These are phyloP conservation scores for Drosophila busckii DNA, from an alignment of 1,140 invertebrate genomes.

Conservation along the genomic window DNA sequence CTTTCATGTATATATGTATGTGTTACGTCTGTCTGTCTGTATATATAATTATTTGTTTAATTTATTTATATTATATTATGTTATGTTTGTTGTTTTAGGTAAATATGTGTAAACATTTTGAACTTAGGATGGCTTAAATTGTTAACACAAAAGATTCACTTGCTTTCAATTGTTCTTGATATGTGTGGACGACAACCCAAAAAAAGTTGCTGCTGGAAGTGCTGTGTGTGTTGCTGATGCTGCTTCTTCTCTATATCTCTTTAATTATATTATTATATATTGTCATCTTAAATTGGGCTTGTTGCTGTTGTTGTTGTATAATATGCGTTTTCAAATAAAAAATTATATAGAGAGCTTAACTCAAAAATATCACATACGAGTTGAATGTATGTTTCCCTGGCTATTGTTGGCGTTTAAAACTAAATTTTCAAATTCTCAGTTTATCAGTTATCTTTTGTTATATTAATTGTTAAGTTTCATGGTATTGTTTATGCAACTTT, in stretches of 20 bases:
- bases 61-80: slow-evolving; percentile 54
- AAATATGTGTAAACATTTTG: slow-evolving; percentile 71
- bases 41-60: slow-evolving; percentile 63
- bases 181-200: slow-evolving; percentile 78
- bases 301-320: slow-evolving; percentile 39
- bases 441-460: slow-evolving; percentile 48
- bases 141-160: slow-evolving; percentile 48
- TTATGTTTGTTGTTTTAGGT: slow-evolving; percentile 61
- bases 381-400: slow-evolving; percentile 79
- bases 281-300: slow-evolving; percentile 68
- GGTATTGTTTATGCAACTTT: slow-evolving; percentile 55
- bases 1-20: too few relatives aligned
- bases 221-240: slow-evolving; percentile 58
- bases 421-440: slow-evolving; percentile 54
- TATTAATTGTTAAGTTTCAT: slow-evolving; percentile 46
- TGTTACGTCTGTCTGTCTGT: too few relatives aligned
- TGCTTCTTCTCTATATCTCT: slow-evolving; percentile 19
- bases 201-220: slow-evolving; percentile 72
- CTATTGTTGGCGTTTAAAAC: slow-evolving; percentile 78
- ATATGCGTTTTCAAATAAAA: slow-evolving; percentile 59
- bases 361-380: slow-evolving; percentile 79
- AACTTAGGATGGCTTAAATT: slow-evolving; percentile 77
- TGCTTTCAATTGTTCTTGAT: slow-evolving; percentile 59
- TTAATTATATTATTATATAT: slow-evolving; percentile 35
- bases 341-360: slow-evolving; percentile 65